phyloP scores from a whole-genome alignment of 2,113 vertebrate genomes.

The Centropristis striata region DNA sequence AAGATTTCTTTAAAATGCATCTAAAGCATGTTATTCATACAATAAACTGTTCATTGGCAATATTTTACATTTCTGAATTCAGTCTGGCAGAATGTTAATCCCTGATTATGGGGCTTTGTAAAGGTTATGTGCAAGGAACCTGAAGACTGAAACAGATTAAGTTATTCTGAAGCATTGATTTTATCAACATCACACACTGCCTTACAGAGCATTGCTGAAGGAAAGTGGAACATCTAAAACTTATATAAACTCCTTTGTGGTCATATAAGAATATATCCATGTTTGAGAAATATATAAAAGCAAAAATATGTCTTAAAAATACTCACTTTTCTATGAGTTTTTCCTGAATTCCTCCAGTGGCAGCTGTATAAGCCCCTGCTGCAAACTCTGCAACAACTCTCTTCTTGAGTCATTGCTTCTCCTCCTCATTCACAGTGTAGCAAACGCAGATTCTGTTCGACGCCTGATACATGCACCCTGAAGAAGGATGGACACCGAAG shows the following conservation, averaged over 20 bases:
- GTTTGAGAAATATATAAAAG: not conserved
- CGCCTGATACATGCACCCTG: conserved; percentile 34
- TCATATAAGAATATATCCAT: not conserved
- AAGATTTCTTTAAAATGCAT: not conserved
- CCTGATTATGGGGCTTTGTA: conserved; percentile 38
- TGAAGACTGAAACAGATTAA: conserved; percentile 4
- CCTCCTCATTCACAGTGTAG: conserved; percentile 29
- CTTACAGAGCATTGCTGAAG: not conserved
- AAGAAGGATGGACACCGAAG: conserved; percentile 3
- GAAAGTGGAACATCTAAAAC: not conserved
- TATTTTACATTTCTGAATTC: conserved; percentile 5
- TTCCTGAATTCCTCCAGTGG: conserved; percentile 44
- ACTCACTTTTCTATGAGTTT: conserved; percentile 66
- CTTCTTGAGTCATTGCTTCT: conserved; percentile 54
- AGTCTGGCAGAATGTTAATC: conserved; percentile 55
- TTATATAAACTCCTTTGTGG: not conserved
- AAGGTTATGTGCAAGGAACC: conserved; percentile 16
- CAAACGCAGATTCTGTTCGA: conserved; percentile 15
- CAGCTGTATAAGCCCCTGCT: conserved; percentile 81
- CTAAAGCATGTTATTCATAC: not conserved
- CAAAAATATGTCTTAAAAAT: not conserved
- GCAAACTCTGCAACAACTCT: conserved; percentile 60
- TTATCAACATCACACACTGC: not conserved
- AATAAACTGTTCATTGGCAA: not conserved
- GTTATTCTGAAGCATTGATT: not conserved